Base-by-base conservation (phyloP, 2,797 vertebrate genomes). In the Yasuhikotakia modesta region DNA sequence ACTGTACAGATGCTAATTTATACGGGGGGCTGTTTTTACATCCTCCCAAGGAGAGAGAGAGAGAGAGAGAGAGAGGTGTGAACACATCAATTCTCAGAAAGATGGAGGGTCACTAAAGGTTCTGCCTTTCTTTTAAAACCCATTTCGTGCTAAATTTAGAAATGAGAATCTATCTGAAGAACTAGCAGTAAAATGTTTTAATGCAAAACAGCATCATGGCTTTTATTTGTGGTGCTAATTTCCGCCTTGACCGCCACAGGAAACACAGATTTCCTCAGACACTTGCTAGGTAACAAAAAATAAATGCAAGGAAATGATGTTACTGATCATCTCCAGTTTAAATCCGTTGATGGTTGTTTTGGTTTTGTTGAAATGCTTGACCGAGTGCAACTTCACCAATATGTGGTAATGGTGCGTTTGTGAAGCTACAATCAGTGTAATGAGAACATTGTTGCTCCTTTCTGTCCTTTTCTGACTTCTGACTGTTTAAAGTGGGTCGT, bases 1-100 rank as follows among this genome's bases (percentile, higher is more conserved):
- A 88, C 82, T 32, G 63, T 60, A 58, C 63, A 35, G 55, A 80
- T 73, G 61, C 52, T 48, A 22, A 45, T 8, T 67, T 55, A 48
- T n/a, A n/a, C n/a, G 43, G 78, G n/a, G 50, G 57, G 69, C 45
- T 58, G 3, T 60, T 65, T 72, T 79, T 76, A 80, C 57, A 53
- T 76, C 65, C 67, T 64, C 46, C 78, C 74, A 27, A 22, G 68
- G 74, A n/a, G n/a, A n/a, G n/a, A n/a, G 48, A 70, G 53, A 79
- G 76, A 35, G 64, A 57, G 57, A 64, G 76, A 69, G 57, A 71
- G 13, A 72, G 73, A 82, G 79, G 81, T 79, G 86, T 39, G 79
- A 82, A 85, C 82, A 61, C 17, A 72, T 66, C 74, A 27, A 5
- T 69, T 53, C 65, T 67, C 60, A 19, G 72, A 50, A 69, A 79